Evolutionary conservation across 2,113 vertebrate species (phyloP), one percentile per base, ranked within the genome.

Genomic region (Prunella fulvescens): DNA sequence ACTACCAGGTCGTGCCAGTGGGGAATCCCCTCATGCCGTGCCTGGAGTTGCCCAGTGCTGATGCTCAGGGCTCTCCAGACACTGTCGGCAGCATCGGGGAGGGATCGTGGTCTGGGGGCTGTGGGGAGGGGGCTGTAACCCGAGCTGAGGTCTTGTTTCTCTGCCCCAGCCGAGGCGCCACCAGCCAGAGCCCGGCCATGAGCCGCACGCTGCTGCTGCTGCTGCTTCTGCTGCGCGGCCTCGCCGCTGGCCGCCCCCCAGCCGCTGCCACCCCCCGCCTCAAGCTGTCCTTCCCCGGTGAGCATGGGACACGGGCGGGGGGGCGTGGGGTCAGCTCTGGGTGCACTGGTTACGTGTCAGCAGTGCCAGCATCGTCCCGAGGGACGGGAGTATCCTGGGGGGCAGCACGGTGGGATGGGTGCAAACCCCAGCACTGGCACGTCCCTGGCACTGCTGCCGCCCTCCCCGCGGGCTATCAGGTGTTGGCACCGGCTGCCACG

Each of bases 211-310:
- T 74, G 82, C 70, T 93, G 54, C 78, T 92, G 73, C 86, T 94
- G 47, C 93, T 96, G 56, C 70, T 96, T 19, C 42, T 93, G 74
- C 74, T 94, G 64, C 11, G 14, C 1, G 3, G 91, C 39, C 31
- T 92, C 1, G 1, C 58, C 0, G 19, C 45, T 1, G 11, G 91
- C 74, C 86, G 22, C 22, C 70, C 91, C 24, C 79, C 56, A 0
- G n/a, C 65, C 0, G 7, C 95, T 31, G 89, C 93, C 86, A 92
- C 28, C 56, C 93, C 95, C 31, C 95, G 95, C 45, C 93, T 96
- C 89, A 96, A 96, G 61, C 82, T 95, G 93, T 19, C 89, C 47
- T 96, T 96, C 70, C 51, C 86, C 0, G 95, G 95, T 95, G 82
- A 96, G 95, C 10, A 0, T 24, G 93, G 86, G 51, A 48, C 65